These are phyloP conservation scores for Indicator maculatus DNA, from an alignment of 2,113 vertebrate genomes.

Conservation along the genomic window DNA sequence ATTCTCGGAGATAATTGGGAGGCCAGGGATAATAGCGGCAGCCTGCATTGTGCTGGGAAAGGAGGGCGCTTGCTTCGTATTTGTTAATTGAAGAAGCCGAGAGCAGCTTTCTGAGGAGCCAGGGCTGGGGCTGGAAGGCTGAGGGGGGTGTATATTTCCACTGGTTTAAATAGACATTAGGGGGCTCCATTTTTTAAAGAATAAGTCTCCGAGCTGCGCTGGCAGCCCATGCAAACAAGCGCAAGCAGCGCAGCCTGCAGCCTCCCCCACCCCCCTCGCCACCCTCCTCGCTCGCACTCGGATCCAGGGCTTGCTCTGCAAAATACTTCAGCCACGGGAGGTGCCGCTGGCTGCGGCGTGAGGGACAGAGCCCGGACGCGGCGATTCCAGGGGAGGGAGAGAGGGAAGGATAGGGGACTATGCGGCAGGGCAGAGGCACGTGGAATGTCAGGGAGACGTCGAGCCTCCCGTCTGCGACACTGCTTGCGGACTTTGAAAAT, in stretches of 20 bases:
- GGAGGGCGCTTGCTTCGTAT: background rate
- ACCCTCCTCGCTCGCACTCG: background rate
- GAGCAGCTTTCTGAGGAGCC: background rate
- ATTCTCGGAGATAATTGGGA: constrained; percentile 66
- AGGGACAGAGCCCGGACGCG: background rate
- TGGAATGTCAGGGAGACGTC: background rate
- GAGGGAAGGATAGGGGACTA: background rate
- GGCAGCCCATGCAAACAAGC: background rate
- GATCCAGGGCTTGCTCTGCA: background rate
- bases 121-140: background rate
- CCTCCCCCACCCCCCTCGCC: background rate
- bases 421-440: accelerated
- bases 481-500: background rate
- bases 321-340: background rate
- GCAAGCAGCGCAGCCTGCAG: background rate
- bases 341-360: background rate
- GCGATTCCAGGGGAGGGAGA: background rate
- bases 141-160: constrained; percentile 6
- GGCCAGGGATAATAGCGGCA: constrained; percentile 52
- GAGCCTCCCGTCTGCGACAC: background rate
- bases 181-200: constrained; percentile 65
- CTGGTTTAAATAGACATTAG: constrained; percentile 65
- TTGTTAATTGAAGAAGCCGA: constrained; percentile 50
- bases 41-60: constrained; percentile 54
- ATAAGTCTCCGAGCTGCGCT: background rate